These are phyloP conservation scores for Drosophila pallidifrons DNA, from an alignment of 1,140 invertebrate genomes.

Conservation along the genomic window DNA sequence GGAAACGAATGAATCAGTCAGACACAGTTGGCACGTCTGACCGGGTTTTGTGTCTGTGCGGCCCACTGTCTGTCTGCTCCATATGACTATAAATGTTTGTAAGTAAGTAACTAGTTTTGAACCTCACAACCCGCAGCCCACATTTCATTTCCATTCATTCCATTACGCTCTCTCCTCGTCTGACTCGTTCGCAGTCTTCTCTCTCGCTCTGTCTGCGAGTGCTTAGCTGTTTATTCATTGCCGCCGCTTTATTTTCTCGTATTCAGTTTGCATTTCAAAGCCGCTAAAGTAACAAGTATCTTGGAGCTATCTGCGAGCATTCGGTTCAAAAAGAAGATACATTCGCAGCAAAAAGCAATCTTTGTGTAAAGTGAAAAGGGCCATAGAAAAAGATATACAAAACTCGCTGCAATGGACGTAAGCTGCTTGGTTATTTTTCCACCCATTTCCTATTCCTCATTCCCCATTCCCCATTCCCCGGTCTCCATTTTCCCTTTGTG, in stretches of 20 bases:
- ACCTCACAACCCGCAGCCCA: constrained; percentile 40
- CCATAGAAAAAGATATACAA: constrained; percentile 46
- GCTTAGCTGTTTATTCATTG: constrained; percentile 70
- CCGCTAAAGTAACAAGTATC: constrained; percentile 81
- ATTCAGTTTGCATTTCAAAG: constrained; percentile 82
- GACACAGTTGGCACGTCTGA: constrained; percentile 33
- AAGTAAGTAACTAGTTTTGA: constrained; percentile 77
- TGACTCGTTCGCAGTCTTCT: not conserved
- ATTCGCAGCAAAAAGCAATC: constrained; percentile 48
- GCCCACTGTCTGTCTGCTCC: constrained; percentile 62
- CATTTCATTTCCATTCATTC: constrained; percentile 72
- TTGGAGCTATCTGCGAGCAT: constrained; percentile 65
- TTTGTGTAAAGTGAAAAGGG: constrained; percentile 61
- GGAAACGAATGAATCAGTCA: constrained; percentile 50
- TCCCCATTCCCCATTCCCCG: not conserved
- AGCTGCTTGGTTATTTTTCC: constrained; percentile 43
- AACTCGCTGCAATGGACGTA: constrained; percentile 64
- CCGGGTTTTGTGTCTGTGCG: constrained; percentile 39
- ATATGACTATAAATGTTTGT: constrained; percentile 76
- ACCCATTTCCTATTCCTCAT: not conserved
- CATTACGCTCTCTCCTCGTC: constrained; percentile 16
- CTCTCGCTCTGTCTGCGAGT: constrained; percentile 14
- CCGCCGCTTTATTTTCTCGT: constrained; percentile 64
- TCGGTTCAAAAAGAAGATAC: constrained; percentile 42
- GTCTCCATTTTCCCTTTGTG: not conserved